Evolutionary conservation across 2,888 invertebrate genomes (phyloP).

Genomic region (Drosophila falleni): DNA sequence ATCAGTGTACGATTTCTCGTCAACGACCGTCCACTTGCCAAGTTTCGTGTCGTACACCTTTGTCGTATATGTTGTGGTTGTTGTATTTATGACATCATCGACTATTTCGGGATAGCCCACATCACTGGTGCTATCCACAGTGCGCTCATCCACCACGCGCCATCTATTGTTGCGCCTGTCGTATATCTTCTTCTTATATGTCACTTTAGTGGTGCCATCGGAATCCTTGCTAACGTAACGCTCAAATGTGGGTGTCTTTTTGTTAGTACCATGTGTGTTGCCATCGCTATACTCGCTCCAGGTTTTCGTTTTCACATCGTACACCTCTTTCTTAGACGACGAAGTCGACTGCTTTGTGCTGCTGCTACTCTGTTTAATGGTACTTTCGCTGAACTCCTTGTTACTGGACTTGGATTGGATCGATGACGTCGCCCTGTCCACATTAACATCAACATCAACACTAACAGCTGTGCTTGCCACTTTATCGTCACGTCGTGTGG

Average conservation of each 20-base stretch:
- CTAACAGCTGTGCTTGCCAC: constrained; percentile 54
- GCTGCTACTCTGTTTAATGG: constrained; percentile 52
- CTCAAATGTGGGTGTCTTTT: constrained; percentile 82
- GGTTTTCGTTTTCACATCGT: constrained; percentile 85
- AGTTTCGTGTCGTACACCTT: constrained; percentile 85
- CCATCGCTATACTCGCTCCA: constrained; percentile 83
- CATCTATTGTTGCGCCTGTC: constrained; percentile 85
- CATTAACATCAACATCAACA: constrained; percentile 25
- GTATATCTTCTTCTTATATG: constrained; percentile 85
- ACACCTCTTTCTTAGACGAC: constrained; percentile 83
- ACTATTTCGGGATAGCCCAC: constrained; percentile 85
- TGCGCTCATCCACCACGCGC: constrained; percentile 86
- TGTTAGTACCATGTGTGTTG: constrained; percentile 53
- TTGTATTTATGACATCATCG: constrained; percentile 85
- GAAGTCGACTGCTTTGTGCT: constrained; percentile 67
- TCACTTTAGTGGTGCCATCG: constrained; percentile 85
- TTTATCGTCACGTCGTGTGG: constrained; percentile 50
- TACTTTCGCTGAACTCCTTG: constrained; percentile 67
- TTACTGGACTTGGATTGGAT: constrained; percentile 22
- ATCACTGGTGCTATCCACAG: constrained; percentile 85
- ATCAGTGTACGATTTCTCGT: constrained; percentile 85
- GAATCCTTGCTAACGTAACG: constrained; percentile 85
- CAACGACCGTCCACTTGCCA: constrained; percentile 85
- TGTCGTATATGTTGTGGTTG: constrained; percentile 85
- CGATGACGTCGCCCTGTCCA: constrained; percentile 35